These are phyloP conservation scores for Teleiodes luculella DNA, from an alignment of 2,888 invertebrate species.

Conservation along the genomic window DNA sequence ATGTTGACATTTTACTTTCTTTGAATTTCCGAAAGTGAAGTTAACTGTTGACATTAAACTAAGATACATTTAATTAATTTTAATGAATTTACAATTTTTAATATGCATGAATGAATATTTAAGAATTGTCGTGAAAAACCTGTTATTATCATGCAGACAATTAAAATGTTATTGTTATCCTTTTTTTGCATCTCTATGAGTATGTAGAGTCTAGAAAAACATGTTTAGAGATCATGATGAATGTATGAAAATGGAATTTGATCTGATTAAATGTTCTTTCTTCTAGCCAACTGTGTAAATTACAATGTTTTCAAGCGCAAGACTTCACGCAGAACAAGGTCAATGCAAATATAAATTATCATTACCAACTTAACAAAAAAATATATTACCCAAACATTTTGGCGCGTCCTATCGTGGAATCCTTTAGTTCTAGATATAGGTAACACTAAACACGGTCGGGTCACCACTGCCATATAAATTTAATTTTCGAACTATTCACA, in stretches of 20 bases:
- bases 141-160: neutral
- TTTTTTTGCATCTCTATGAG: too few species aligned
- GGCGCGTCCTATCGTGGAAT: constrained; percentile 47
- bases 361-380: constrained; percentile 9
- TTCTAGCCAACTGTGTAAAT: neutral
- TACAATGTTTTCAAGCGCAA: constrained; percentile 5
- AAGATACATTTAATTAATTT: too few species aligned
- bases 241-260: neutral
- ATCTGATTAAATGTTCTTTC: neutral
- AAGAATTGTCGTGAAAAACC: too few species aligned
- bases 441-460: constrained; percentile 58
- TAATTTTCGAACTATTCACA: constrained; percentile 38
- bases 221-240: neutral
- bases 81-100: too few species aligned
- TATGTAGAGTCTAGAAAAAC: too few species aligned
- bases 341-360: constrained; percentile 27
- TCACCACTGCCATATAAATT: constrained; percentile 75
- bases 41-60: too few species aligned
- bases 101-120: too few species aligned
- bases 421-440: constrained; percentile 57
- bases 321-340: constrained; percentile 29
- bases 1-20: too few species aligned
- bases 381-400: constrained; percentile 61
- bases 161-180: neutral
- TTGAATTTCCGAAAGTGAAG: too few species aligned